Percentiles rank a stretch among this genome's conserved stretches.
These are phyloP conservation scores for Bombus confusus DNA, from an alignment of 1,140 invertebrate species.

Conservation along the genomic window DNA sequence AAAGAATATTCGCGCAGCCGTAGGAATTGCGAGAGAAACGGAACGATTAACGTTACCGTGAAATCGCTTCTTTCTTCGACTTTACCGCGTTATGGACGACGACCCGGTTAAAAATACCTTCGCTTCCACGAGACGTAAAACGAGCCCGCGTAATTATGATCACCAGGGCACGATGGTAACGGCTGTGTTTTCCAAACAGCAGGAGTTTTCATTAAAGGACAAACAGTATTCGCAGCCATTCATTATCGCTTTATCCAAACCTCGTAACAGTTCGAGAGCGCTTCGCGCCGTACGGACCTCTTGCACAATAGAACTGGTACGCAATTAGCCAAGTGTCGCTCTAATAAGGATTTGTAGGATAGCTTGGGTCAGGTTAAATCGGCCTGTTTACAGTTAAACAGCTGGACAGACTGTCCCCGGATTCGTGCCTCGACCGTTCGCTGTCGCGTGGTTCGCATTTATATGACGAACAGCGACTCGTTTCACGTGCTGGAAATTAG, in stretches of 20 bases:
- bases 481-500: neutral
- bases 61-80: neutral
- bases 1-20: neutral
- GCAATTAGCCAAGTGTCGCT: constrained; percentile 67
- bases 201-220: constrained; percentile 41
- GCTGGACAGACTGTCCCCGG: constrained; percentile 20
- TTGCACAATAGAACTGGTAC: constrained; percentile 30
- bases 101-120: neutral
- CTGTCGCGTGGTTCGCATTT: neutral
- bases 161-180: neutral
- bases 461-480: constrained; percentile 19
- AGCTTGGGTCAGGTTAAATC: constrained; percentile 49
- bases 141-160: neutral
- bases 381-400: constrained; percentile 55
- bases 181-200: neutral
- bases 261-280: constrained; percentile 52
- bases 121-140: neutral
- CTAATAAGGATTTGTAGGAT: constrained; percentile 67
- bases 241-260: constrained; percentile 58
- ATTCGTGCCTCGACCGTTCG: constrained; percentile 16
- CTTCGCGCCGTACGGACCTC: constrained; percentile 36
- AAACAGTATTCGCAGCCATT: constrained; percentile 35
- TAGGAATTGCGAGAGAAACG: neutral
- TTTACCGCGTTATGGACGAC: too few relatives aligned
- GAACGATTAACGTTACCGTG: neutral